Conservation (phyloP, 1,140 invertebrate genomes). For the Meloidogyne chitwoodi region DNA sequence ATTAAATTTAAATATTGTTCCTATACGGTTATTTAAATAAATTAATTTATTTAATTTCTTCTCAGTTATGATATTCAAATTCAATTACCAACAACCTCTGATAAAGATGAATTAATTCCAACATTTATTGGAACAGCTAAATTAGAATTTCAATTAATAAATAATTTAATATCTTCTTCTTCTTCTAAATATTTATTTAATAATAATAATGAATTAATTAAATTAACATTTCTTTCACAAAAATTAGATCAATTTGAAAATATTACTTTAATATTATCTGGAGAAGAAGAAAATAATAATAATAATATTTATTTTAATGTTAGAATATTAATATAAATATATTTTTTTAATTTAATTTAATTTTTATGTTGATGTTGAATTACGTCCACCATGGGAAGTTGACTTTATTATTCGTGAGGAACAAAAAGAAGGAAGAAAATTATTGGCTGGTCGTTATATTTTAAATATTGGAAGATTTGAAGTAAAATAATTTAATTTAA, state of each 20-base stretch:
- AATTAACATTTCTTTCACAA: constrained; percentile 15
- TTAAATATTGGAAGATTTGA: constrained; percentile 29
- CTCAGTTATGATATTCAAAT: constrained; percentile 43
- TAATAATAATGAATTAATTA: neutral
- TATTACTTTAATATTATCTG: neutral
- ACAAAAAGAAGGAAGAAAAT: constrained; percentile 8
- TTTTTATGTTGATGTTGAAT: constrained; percentile 6
- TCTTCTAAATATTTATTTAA: neutral
- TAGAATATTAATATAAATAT: neutral
- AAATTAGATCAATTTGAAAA: constrained; percentile 13
- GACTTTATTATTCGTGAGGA: constrained; percentile 23
- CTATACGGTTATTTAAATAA: neutral
- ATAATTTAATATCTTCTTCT: neutral
- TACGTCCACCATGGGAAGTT: constrained; percentile 22
- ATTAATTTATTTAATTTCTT: neutral
- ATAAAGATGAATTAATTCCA: constrained; percentile 35
- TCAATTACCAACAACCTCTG: constrained; percentile 41
- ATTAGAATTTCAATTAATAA: constrained; percentile 37
- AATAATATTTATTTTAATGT: neutral
- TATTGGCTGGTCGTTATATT: constrained; percentile 33
- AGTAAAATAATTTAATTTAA: neutral
- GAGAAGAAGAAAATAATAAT: neutral
- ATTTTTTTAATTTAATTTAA: neutral
- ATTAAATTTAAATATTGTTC: neutral
- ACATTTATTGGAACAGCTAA: constrained; percentile 41